These are phyloP conservation scores for Mobula birostris DNA, from an alignment of 2,113 vertebrate species.

Conservation along the genomic window DNA sequence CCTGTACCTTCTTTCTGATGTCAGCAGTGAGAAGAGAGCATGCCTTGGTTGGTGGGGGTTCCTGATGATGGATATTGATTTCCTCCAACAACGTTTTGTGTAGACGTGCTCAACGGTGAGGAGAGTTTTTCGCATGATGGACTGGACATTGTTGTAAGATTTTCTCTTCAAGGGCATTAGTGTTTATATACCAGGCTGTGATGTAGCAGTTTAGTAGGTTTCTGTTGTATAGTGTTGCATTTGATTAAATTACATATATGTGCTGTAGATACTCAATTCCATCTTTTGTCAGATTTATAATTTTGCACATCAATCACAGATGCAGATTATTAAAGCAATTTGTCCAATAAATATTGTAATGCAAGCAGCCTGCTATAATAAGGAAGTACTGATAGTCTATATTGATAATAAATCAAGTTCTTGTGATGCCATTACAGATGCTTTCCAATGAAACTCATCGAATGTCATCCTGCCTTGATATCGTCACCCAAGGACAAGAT, in stretches of 20 bases:
- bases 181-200: no score
- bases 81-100: no score
- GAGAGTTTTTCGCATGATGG: no score
- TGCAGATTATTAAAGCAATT: constrained; percentile 27
- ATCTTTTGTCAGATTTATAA: background rate
- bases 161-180: no score
- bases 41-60: no score
- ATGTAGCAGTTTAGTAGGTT: background rate
- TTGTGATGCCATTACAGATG: background rate
- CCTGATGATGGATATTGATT: no score
- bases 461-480: background rate
- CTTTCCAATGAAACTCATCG: background rate
- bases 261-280: background rate
- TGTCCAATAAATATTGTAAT: no score
- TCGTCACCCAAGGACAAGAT: background rate
- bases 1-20: no score
- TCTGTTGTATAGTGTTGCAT: background rate
- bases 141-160: no score
- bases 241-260: background rate
- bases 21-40: no score
- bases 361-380: background rate
- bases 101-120: no score
- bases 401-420: background rate
- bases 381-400: background rate
- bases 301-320: constrained; percentile 5